Percentiles rank a stretch among this genome's conserved stretches.
These are phyloP conservation scores for Syngnathus scovelli DNA, from an alignment of 2,113 vertebrate species.

Conservation along the genomic window DNA sequence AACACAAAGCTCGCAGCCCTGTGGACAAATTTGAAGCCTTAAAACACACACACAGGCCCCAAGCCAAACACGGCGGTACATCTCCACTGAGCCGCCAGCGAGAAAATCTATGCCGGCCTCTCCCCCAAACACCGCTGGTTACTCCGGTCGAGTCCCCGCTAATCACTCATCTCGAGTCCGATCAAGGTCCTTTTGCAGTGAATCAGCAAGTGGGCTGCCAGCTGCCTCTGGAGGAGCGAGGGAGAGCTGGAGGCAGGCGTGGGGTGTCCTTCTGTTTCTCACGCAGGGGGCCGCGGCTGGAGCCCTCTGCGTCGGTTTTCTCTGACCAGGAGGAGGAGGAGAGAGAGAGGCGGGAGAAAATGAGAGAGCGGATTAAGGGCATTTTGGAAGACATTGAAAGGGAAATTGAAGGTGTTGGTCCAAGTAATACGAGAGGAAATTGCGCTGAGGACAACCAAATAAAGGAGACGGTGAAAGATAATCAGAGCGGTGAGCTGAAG, in stretches of 20 bases:
- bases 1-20: slow-evolving; percentile 62
- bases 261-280: slow-evolving; percentile 96
- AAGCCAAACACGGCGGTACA: slow-evolving; percentile 10
- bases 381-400: slow-evolving; percentile 56
- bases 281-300: slow-evolving; percentile 85
- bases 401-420: slow-evolving; percentile 38
- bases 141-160: slow-evolving; percentile 25
- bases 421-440: slow-evolving; percentile 17
- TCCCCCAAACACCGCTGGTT: slow-evolving; percentile 22
- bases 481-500: slow-evolving; percentile 25
- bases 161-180: slow-evolving; percentile 21
- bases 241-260: slow-evolving; percentile 61
- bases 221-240: slow-evolving; percentile 49
- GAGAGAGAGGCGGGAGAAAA: slow-evolving; percentile 66
- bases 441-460: slow-evolving; percentile 32
- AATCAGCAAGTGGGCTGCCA: slow-evolving; percentile 42
- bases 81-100: slow-evolving; percentile 35
- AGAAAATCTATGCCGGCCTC: slow-evolving; percentile 38
- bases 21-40: slow-evolving; percentile 48
- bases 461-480: slow-evolving; percentile 32
- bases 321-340: slow-evolving; percentile 82
- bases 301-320: slow-evolving; percentile 94
- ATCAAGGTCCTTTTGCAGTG: slow-evolving; percentile 20
- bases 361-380: slow-evolving; percentile 53
- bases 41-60: slow-evolving; percentile 45